Conservation (phyloP, 2,113 vertebrate genomes). For the Prionailurus viverrinus region DNA sequence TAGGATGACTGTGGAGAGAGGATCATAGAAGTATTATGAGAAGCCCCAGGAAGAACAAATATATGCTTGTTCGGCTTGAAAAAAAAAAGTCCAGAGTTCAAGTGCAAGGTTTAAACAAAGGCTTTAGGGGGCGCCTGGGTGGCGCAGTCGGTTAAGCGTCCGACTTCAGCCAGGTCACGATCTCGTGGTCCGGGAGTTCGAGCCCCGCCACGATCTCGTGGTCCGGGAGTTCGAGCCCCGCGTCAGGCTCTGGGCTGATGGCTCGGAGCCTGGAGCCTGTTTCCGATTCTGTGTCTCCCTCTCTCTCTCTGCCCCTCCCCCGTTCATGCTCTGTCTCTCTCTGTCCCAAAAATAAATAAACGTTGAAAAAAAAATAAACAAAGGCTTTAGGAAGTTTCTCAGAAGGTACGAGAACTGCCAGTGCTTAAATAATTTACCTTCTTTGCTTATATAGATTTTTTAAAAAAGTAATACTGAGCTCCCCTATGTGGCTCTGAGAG, state of each 20-base stretch:
- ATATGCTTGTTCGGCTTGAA: neutral
- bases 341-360: too few relatives aligned
- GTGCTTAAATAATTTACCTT: neutral
- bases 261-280: too few relatives aligned
- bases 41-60: conserved; percentile 43
- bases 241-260: too few relatives aligned
- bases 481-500: neutral
- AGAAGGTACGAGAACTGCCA: neutral
- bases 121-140: neutral
- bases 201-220: too few relatives aligned
- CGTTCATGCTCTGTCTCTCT: too few relatives aligned
- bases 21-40: neutral
- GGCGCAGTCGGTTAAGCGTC: too few relatives aligned
- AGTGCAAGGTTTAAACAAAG: conserved; percentile 49
- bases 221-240: too few relatives aligned
- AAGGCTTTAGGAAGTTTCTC: conserved; percentile 21
- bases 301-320: too few relatives aligned
- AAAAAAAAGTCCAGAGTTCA: neutral
- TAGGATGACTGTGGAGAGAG: conserved; percentile 29
- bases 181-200: too few relatives aligned
- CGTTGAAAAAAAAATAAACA: neutral
- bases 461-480: neutral
- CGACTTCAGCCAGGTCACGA: too few relatives aligned
- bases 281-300: too few relatives aligned
- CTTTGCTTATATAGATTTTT: neutral